Conservation (phyloP, 2,797 vertebrate species). For the Sebastes wilsoni region DNA sequence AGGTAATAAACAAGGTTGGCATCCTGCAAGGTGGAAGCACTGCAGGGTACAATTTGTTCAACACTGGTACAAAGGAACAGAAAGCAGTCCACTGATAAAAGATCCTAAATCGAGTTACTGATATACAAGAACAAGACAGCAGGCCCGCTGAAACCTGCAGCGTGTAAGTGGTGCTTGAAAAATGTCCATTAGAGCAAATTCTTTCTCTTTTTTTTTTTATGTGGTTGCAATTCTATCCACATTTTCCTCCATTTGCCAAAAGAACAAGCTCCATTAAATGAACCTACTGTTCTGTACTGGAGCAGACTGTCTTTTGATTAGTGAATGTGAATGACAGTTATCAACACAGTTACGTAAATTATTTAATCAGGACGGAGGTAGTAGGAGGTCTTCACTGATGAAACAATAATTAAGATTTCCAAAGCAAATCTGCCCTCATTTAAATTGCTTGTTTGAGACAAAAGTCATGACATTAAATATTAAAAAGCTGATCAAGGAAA, state of each 20-base stretch:
- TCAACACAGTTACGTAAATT: conserved; percentile 15
- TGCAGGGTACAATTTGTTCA: conserved; percentile 24
- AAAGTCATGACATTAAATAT: neutral
- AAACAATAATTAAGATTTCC: conserved; percentile 8
- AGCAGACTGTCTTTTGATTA: neutral
- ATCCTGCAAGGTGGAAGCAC: neutral
- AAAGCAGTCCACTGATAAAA: neutral
- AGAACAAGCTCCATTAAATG: neutral
- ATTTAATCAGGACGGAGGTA: conserved; percentile 20
- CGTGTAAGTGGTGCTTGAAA: neutral
- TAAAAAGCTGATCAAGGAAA: neutral
- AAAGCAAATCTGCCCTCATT: neutral
- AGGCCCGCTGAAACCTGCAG: neutral
- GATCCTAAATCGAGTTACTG: neutral
- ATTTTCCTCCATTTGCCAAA: neutral
- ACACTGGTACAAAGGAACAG: neutral
- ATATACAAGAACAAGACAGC: neutral
- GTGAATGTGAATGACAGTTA: conserved; percentile 1
- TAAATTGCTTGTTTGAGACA: neutral
- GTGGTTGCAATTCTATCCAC: neutral
- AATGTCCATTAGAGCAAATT: neutral
- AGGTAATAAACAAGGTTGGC: conserved; percentile 20
- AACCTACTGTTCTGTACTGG: neutral
- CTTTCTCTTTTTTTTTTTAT: neutral
- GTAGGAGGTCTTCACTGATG: conserved; percentile 11